Evolutionary conservation across 2,113 vertebrate genomes (phyloP), one percentile per base, ranked within the genome.

Genomic region (Nerophis lumbriciformis): DNA sequence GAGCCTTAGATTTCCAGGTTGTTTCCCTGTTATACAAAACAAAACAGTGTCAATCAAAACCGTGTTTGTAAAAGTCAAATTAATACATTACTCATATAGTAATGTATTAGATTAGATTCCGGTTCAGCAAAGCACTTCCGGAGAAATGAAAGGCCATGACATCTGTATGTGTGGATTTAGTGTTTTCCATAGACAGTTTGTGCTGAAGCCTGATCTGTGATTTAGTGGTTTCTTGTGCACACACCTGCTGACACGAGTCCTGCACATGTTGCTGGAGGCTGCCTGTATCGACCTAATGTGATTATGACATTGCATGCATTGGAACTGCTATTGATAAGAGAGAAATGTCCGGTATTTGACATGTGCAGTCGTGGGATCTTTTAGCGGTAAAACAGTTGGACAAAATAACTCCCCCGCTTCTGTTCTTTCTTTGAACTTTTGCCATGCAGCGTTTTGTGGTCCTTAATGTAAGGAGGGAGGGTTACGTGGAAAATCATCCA

Each of bases 181-280:
- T 19, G 19, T 19, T 19, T 19, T 19, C 19, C 19, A 19, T 19
- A 19, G 19, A 19, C 19, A 19, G 19, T 19, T 19, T 19, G 19
- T 19, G 13, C 14, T 56, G 63, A 49, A 36, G 48, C 15, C 5
- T 58, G 38, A 64, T 47, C 19, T 48, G 50, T 3, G 9, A 56
- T 48, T 19, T 19, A 19, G 19, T 19, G 19, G 19, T 19, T 19
- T 19, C 19, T 68, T 69, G 28, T 13, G 11, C 37, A 36, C 39
- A 54, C 70, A 82, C 72, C 72, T 79, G 76, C 59, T 53, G 39
- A 35, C 10, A 53, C 51, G 35, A 53, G 21, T 35, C 14, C 48
- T n/a, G 48, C 21, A 35, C 21, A 53, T 53, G 28, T 35, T 35
- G 1, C 21, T 2, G 3, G 15, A 10, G 7, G 38, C 38, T 7